Percentiles rank a stretch among this genome's conserved stretches.
phyloP scores from a whole-genome alignment of 2,113 vertebrate species.

The Callionymus lyra region DNA sequence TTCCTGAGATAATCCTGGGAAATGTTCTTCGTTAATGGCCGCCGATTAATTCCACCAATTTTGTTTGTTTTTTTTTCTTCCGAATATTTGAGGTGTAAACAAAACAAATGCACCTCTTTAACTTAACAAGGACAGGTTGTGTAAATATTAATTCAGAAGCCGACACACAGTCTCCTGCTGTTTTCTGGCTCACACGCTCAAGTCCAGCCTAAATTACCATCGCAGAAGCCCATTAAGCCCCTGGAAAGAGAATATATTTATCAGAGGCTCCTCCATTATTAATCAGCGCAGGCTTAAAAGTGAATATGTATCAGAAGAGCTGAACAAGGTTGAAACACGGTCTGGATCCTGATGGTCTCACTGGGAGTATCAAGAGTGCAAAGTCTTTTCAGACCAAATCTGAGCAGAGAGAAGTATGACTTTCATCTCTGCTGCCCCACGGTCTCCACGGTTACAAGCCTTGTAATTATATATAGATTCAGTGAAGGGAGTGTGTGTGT shows the following conservation, averaged over 20 bases:
- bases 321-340: slow-evolving; percentile 49
- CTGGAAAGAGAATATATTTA: slow-evolving; percentile 64
- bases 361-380: slow-evolving; percentile 61
- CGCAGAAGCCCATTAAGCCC: slow-evolving; percentile 45
- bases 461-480: slow-evolving; percentile 52
- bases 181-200: slow-evolving; percentile 18
- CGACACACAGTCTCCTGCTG: slow-evolving; percentile 3
- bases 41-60: no score
- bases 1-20: no score
- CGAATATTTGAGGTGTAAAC: no score
- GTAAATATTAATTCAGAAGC: no score
- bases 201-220: slow-evolving; percentile 46
- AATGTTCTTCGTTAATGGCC: no score
- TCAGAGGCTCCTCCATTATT: slow-evolving; percentile 56
- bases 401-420: slow-evolving; percentile 36
- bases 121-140: no score
- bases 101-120: no score
- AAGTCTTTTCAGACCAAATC: slow-evolving; percentile 49
- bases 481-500: not conserved
- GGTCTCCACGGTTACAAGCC: slow-evolving; percentile 35
- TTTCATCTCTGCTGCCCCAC: slow-evolving; percentile 49
- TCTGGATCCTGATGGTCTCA: slow-evolving; percentile 54
- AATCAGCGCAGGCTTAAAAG: slow-evolving; percentile 62
- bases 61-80: no score
- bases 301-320: slow-evolving; percentile 59